Conservation (phyloP, 2,797 vertebrate species). For the Enteromius radiatus region DNA sequence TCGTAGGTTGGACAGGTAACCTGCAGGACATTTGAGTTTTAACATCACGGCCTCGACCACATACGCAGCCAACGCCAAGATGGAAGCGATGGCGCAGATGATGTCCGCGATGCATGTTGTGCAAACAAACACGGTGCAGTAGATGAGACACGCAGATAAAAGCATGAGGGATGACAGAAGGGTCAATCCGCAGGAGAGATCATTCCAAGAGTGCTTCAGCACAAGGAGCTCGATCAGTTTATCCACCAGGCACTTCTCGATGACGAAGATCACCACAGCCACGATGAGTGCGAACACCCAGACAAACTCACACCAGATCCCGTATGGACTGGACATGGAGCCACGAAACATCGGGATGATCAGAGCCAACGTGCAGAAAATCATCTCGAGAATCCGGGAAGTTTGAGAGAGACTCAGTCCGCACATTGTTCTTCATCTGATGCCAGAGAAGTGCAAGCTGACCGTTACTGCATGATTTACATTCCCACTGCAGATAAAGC, state of each 20-base stretch:
- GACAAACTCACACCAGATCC: constrained; percentile 79
- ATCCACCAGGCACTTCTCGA: constrained; percentile 68
- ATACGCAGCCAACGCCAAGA: constrained; percentile 70
- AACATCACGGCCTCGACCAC: constrained; percentile 65
- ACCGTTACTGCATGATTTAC: not conserved
- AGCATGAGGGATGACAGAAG: constrained; percentile 70
- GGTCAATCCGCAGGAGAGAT: constrained; percentile 76
- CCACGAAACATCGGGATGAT: constrained; percentile 67
- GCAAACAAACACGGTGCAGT: constrained; percentile 60
- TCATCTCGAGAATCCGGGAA: constrained; percentile 70
- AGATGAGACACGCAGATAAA: constrained; percentile 73
- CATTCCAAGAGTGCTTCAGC: constrained; percentile 61
- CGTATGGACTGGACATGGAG: not conserved
- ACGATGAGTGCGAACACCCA: constrained; percentile 76
- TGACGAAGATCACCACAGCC: constrained; percentile 67
- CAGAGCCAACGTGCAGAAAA: constrained; percentile 69
- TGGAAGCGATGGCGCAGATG: constrained; percentile 69
- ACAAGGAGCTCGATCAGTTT: constrained; percentile 31
- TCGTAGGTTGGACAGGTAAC: constrained; percentile 73
- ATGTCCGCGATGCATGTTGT: constrained; percentile 59
- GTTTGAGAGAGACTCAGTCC: constrained; percentile 43
- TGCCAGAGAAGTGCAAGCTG: not conserved
- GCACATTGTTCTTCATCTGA: constrained; percentile 20
- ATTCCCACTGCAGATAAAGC: not conserved
- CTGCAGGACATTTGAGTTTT: constrained; percentile 65